Evolutionary conservation across 2,888 invertebrate species (phyloP).

Genomic region (Philaethria dido): DNA sequence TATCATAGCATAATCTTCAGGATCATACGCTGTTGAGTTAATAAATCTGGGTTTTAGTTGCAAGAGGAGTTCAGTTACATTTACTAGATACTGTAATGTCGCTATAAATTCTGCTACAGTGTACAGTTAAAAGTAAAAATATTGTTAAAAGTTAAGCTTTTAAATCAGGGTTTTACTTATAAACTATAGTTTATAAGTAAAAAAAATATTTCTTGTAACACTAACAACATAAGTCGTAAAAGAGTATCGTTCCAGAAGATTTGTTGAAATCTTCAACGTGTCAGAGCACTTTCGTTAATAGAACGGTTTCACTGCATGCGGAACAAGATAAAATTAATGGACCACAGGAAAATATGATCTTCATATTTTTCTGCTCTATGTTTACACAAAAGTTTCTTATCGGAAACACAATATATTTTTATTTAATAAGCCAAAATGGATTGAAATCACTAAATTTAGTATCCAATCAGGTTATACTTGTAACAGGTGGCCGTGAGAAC

Average conservation of each 20-base stretch:
- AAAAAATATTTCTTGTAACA: neutral
- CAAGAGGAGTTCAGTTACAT: conserved; percentile 12
- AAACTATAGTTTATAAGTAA: neutral
- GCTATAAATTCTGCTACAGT: conserved; percentile 6
- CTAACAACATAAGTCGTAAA: neutral
- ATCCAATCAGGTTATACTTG: too few relatives aligned
- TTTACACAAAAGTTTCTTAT: neutral
- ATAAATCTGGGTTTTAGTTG: conserved; percentile 14
- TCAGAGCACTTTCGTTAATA: conserved; percentile 4
- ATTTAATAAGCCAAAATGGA: neutral
- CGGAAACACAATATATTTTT: neutral
- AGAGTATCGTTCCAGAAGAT: neutral
- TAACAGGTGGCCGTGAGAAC: too few relatives aligned
- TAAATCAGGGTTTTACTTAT: too few relatives aligned
- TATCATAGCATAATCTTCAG: neutral
- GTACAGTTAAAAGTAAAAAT: neutral
- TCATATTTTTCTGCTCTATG: neutral
- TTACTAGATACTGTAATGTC: conserved; percentile 4
- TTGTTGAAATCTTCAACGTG: neutral
- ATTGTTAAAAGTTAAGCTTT: neutral
- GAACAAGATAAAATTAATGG: conserved; percentile 9
- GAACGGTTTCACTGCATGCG: neutral
- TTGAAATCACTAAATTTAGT: too few relatives aligned
- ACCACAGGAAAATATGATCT: neutral
- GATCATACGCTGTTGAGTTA: neutral